Base-by-base conservation (phyloP, 1,140 invertebrate species). In the Drosophila parabipectinata region DNA sequence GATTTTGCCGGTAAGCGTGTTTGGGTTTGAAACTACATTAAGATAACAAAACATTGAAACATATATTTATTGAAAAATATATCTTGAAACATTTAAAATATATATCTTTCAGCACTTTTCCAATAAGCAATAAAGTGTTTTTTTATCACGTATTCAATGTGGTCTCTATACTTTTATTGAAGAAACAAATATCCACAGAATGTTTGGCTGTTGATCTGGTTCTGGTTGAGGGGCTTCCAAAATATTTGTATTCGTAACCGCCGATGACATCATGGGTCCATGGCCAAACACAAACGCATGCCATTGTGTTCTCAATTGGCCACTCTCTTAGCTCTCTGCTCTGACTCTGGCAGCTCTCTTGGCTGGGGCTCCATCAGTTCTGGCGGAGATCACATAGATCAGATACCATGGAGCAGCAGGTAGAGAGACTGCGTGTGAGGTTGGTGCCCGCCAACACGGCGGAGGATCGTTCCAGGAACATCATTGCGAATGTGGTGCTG, bases 401-500 rank as follows among this genome's bases (percentile, higher is more conserved):
- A 89, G 79, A 84, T 64, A 71, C 59, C 68, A 88, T 88, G 82
- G 83, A 89, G 39, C 77, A 79, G 63, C 72, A 81, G 69, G 63
- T 71, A 64, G 67, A 71, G 64, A 79, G 79, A 24, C 47, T 91
- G 30, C 78, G 88, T 66, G 83, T 91, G 54, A 84, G 72, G 32
- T 56, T 91, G 64, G 44, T 91, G 60, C 90, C 90, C 14, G 77
- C 90, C 2, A 32, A 56, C n/a, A 83, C 83, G 1, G 77, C 72
- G 4, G 90, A 91, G 50, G 87, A 91, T 50, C 83, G 76, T 12
- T 72, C 77, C 18, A 75, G 79, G 10, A 90, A 91, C 50, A 90
- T 91, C 18, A 77, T 91, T 3, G 90, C 90, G 34, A 90, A 91
- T 71, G 63, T 91, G 12, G 77, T 91, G n/a, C 59, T 91, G 10